Conservation (phyloP, 2,113 vertebrate genomes). For the Bagarius yarrelli region DNA sequence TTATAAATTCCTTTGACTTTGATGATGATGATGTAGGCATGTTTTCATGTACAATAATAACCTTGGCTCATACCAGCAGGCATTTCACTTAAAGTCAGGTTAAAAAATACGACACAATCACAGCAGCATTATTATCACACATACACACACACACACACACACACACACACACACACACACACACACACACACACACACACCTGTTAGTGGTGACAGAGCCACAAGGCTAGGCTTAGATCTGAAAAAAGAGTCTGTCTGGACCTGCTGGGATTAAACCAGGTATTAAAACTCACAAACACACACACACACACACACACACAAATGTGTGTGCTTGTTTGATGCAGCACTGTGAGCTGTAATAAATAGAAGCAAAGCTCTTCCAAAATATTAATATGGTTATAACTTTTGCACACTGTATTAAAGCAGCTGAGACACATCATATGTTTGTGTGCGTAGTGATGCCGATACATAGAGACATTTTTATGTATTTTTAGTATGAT, state of each 20-base stretch:
- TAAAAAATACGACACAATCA: conserved; percentile 16
- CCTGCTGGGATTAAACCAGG: conserved; percentile 50
- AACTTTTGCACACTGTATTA: background rate
- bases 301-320: conserved; percentile 30
- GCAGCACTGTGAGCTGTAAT: background rate
- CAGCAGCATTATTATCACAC: conserved; percentile 28
- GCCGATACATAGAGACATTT: background rate
- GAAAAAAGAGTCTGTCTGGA: conserved; percentile 28
- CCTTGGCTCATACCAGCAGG: background rate
- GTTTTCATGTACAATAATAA: conserved; percentile 28
- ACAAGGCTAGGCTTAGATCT: conserved; percentile 40
- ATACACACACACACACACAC: conserved; percentile 26
- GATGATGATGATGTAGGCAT: conserved; percentile 26
- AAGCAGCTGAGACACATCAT: background rate
- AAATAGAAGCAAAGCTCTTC: background rate
- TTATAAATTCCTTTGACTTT: conserved; percentile 23
- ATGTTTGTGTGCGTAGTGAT: background rate
- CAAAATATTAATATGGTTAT: conserved; percentile 1
- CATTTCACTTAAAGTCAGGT: background rate
- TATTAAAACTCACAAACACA: conserved; percentile 45
- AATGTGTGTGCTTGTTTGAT: background rate
- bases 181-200: conserved; percentile 55
- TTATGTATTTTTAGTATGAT: background rate
- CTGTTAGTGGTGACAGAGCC: conserved; percentile 54
- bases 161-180: conserved; percentile 26